phyloP scores from a whole-genome alignment of 1,140 invertebrate genomes.

The Glossosoma conforme region DNA sequence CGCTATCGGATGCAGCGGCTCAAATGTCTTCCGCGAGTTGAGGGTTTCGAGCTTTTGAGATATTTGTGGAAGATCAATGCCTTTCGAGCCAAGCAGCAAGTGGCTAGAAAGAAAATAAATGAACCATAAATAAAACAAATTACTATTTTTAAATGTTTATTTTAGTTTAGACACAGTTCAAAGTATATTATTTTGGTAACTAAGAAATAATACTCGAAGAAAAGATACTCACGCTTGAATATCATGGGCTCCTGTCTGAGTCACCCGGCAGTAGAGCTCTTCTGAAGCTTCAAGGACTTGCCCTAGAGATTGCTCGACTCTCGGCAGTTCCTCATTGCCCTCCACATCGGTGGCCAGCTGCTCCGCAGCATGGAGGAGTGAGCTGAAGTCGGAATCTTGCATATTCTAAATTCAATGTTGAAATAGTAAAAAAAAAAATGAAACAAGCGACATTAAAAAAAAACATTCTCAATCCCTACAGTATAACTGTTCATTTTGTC shows the following conservation, averaged over 20 bases:
- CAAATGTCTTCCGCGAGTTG: conserved; percentile 78
- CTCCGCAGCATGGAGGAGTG: conserved; percentile 85
- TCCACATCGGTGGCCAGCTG: conserved; percentile 85
- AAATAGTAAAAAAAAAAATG: neutral
- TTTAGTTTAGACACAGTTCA: neutral
- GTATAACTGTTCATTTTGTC: no score
- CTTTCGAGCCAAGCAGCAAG: conserved; percentile 86
- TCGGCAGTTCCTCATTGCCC: conserved; percentile 71
- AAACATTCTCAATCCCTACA: no score
- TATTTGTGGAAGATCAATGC: conserved; percentile 88
- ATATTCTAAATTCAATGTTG: conserved; percentile 8
- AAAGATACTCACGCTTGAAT: conserved; percentile 85
- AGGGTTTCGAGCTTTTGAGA: conserved; percentile 85
- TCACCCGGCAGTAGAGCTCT: conserved; percentile 80
- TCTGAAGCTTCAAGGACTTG: conserved; percentile 91
- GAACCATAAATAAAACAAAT: conserved; percentile 5
- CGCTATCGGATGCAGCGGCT: conserved; percentile 81
- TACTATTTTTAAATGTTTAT: neutral
- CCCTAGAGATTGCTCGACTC: conserved; percentile 83
- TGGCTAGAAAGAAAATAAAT: conserved; percentile 58
- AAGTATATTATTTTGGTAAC: conserved; percentile 5
- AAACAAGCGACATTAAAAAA: no score
- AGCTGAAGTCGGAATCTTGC: conserved; percentile 56
- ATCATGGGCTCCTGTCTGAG: conserved; percentile 78
- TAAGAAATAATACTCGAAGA: conserved; percentile 5